Evolutionary conservation across 2,797 vertebrate species (phyloP).

Genomic region (Parambassis ranga): DNA sequence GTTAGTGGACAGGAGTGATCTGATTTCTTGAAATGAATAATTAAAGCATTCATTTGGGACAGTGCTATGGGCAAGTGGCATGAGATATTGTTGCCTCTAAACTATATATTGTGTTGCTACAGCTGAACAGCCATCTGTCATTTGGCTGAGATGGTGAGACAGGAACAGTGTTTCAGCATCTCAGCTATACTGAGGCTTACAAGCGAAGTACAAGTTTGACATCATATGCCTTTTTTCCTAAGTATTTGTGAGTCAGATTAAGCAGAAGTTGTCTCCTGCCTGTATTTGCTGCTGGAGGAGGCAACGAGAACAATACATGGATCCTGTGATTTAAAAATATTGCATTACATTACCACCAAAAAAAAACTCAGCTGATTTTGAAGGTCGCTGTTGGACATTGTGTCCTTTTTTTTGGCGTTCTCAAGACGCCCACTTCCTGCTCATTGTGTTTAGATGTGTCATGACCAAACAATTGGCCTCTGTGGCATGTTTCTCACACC

Average conservation of each 20-base stretch:
- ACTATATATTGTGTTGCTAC: neutral
- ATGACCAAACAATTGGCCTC: slow-evolving; percentile 46
- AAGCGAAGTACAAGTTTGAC: neutral
- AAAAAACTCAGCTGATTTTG: neutral
- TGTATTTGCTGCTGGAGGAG: neutral
- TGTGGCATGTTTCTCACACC: slow-evolving; percentile 42
- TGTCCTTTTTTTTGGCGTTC: slow-evolving; percentile 3
- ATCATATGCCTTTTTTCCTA: neutral
- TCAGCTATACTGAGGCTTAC: neutral
- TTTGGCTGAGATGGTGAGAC: slow-evolving; percentile 8
- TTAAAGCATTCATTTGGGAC: slow-evolving; percentile 51
- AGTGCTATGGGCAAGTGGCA: slow-evolving; percentile 49
- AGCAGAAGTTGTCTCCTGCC: neutral
- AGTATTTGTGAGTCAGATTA: neutral
- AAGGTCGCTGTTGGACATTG: slow-evolving; percentile 17
- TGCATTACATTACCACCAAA: neutral
- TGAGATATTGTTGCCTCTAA: neutral
- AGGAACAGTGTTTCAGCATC: neutral
- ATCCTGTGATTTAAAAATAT: neutral
- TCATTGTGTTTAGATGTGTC: slow-evolving; percentile 58
- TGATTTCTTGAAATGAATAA: slow-evolving; percentile 42
- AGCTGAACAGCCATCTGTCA: slow-evolving; percentile 60
- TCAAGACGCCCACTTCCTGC: slow-evolving; percentile 53
- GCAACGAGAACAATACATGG: neutral
- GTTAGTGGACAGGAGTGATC: slow-evolving; percentile 5